A percentile compares a stretch with the other conserved stretches of the same genome.
phyloP scores from a whole-genome alignment of 2,113 vertebrate species.

The Paracanthobrama guichenoti region DNA sequence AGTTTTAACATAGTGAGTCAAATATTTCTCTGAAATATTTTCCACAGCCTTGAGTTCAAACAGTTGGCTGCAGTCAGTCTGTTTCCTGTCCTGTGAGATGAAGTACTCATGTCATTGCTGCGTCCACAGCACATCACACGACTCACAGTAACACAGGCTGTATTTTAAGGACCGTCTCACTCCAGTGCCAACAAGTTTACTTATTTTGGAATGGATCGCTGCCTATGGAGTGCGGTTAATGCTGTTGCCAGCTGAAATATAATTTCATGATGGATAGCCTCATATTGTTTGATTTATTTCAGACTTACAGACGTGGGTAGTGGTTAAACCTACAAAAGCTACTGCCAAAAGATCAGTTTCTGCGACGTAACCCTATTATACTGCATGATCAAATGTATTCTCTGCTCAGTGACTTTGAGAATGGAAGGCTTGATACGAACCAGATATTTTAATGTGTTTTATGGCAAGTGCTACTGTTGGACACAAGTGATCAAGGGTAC shows the following conservation, averaged over 20 bases:
- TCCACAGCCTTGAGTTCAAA: constrained; percentile 14
- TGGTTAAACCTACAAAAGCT: constrained; percentile 35
- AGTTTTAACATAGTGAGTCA: neutral
- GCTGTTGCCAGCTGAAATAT: constrained; percentile 47
- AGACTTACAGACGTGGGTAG: constrained; percentile 37
- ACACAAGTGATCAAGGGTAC: neutral
- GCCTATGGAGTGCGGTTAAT: constrained; percentile 36
- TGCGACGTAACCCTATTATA: constrained; percentile 17
- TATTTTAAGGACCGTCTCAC: constrained; percentile 48
- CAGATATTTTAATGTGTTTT: constrained; percentile 9
- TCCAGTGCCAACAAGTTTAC: constrained; percentile 44
- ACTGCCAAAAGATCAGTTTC: constrained; percentile 32
- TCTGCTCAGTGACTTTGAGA: neutral
- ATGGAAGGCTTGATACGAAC: constrained; percentile 2
- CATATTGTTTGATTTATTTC: constrained; percentile 52
- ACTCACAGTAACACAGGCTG: constrained; percentile 28
- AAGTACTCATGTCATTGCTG: constrained; percentile 47
- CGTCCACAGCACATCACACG: constrained; percentile 20
- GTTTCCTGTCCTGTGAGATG: constrained; percentile 46
- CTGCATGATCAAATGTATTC: constrained; percentile 30
- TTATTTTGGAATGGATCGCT: constrained; percentile 49
- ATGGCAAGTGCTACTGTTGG: constrained; percentile 7
- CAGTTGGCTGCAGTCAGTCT: constrained; percentile 31
- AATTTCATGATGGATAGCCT: constrained; percentile 48
- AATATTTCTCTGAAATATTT: neutral